Base-by-base conservation (phyloP, 2,113 vertebrate genomes). In the Saguinus imperator region DNA sequence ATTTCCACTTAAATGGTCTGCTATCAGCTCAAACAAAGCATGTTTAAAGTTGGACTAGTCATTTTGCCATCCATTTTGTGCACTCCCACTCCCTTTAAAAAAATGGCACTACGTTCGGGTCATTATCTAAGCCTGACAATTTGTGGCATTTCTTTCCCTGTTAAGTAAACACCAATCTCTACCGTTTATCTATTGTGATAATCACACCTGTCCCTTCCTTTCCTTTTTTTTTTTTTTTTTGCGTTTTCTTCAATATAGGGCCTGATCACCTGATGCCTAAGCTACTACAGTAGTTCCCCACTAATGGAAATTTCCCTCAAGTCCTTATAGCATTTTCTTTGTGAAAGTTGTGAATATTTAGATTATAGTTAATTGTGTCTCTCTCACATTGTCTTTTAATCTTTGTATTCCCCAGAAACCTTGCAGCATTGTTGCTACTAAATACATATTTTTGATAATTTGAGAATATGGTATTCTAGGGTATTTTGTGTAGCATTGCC, bases 381-480 rank as follows among this genome's bases (percentile, higher is more conserved):
- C 52, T 95, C 37, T 58, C 50, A 80, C n/a, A 27, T 68, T 79
- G n/a, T 58, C 55, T 68, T 81, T 95, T 91, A 94, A 77, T 73
- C 6, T 66, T 89, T 82, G 10, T 40, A 75, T 35, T 25, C 6
- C 1, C 0, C 8, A 64, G 45, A 92, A 82, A 18, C 23, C 35
- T 89, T 82, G 12, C 48, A 64, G 93, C 25, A 64, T 58, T 75
- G 29, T 58, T 93, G 52, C 9, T 68, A 84, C 29, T 96, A 40
- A 87, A 93, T 17, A 29, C 48, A 40, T 87, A 57, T 75, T 94
- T 94, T 94, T 76, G 61, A 66, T 32, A 68, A n/a, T 68, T 64
- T 64, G 61, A 32, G 43, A 73, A n/a, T 79, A 50, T 64, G 8
- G 8, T 84, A 68, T 79, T 79, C 16, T 94, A 76, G 86, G 87